Conservation (phyloP, 2,113 vertebrate genomes). For the Zonotrichia leucophrys region DNA sequence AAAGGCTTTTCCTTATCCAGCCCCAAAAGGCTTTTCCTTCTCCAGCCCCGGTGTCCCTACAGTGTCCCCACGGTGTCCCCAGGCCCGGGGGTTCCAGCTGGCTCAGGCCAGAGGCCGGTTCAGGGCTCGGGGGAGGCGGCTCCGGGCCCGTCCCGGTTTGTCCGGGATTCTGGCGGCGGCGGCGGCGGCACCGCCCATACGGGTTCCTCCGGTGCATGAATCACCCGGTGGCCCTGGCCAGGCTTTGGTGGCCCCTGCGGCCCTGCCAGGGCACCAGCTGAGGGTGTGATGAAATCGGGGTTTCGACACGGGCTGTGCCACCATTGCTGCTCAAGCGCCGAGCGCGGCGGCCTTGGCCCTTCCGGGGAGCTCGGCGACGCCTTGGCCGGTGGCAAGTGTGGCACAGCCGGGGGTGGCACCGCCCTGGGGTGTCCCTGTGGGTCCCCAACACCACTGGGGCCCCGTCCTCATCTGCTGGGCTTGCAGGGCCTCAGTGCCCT, state of each 20-base stretch:
- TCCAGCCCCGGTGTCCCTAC: too few relatives aligned
- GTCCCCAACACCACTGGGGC: background rate
- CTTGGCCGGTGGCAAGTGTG: accelerated
- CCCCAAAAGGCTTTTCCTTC: background rate
- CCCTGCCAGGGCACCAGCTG: background rate
- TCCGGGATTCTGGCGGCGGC: background rate
- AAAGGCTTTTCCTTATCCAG: background rate
- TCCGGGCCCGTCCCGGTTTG: background rate
- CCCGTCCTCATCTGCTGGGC: background rate
- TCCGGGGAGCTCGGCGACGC: background rate
- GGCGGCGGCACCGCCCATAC: slow-evolving; percentile 23
- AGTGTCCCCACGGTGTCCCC: accelerated
- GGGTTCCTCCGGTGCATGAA: slow-evolving; percentile 25
- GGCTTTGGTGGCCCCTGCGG: background rate
- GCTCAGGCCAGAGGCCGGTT: background rate
- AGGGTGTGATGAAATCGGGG: slow-evolving; percentile 31
- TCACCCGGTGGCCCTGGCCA: background rate
- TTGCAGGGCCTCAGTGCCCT: background rate
- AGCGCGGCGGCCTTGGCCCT: background rate
- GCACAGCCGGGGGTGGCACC: accelerated
- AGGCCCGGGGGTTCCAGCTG: accelerated
- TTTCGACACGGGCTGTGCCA: background rate
- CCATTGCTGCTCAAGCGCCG: background rate
- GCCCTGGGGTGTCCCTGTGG: accelerated
- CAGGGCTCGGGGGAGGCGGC: accelerated